Evolutionary conservation across 2,888 invertebrate species (phyloP).

Genomic region (Lucinisca nassula): DNA sequence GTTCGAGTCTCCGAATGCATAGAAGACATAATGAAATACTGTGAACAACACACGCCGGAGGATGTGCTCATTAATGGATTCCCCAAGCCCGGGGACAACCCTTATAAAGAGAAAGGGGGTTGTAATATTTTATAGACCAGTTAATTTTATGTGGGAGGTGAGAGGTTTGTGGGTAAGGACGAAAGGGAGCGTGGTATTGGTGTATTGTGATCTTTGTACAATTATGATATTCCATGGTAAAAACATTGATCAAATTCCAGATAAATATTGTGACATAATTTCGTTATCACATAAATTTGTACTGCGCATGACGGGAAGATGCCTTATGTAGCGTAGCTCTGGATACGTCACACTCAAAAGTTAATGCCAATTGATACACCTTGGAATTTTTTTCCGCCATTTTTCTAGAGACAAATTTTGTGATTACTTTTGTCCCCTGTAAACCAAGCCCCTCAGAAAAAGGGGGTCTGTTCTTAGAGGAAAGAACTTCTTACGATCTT

Average conservation of each 20-base stretch:
- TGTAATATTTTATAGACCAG: slow-evolving; percentile 81
- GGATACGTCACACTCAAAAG: too few relatives aligned
- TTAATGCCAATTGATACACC: too few relatives aligned
- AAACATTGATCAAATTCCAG: not conserved
- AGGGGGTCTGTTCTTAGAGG: too few relatives aligned
- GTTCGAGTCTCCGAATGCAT: slow-evolving; percentile 97
- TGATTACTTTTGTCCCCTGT: too few relatives aligned
- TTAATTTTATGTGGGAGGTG: slow-evolving; percentile 2
- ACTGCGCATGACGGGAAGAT: not conserved
- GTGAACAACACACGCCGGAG: slow-evolving; percentile 93
- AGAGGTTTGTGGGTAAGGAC: not conserved
- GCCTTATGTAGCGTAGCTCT: not conserved
- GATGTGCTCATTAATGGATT: slow-evolving; percentile 98
- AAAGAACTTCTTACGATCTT: too few relatives aligned
- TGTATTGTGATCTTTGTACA: slow-evolving; percentile 1
- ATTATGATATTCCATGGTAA: not conserved
- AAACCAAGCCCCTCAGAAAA: too few relatives aligned
- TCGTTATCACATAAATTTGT: not conserved
- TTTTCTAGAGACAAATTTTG: too few relatives aligned
- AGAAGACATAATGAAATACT: slow-evolving; percentile 93
- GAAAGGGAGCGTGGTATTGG: not conserved
- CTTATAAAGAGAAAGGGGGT: slow-evolving; percentile 89
- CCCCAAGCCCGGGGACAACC: slow-evolving; percentile 97
- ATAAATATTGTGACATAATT: not conserved
- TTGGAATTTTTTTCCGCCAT: too few relatives aligned